These are phyloP conservation scores for Crepidodera aurea DNA, from an alignment of 2,888 invertebrate genomes.

Conservation along the genomic window DNA sequence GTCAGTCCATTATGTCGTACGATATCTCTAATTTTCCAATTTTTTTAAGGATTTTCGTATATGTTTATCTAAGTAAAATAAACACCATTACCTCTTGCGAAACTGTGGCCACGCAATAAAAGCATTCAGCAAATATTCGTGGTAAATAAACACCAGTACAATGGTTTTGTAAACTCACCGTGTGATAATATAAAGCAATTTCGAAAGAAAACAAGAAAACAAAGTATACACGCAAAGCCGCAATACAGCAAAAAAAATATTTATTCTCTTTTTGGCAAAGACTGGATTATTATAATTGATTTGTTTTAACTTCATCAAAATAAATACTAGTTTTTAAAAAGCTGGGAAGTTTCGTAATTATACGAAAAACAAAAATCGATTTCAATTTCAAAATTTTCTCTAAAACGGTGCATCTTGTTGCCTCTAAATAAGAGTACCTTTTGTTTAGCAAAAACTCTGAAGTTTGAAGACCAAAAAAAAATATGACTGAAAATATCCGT, in stretches of 20 bases:
- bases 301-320: background rate
- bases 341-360: too few species aligned
- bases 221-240: conserved; percentile 40
- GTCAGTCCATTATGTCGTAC: too few species aligned
- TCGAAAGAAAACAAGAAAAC: conserved; percentile 40
- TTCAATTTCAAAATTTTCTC: too few species aligned
- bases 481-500: too few species aligned
- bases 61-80: background rate
- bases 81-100: background rate
- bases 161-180: background rate
- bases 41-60: too few species aligned
- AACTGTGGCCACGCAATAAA: background rate
- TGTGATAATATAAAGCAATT: conserved; percentile 39
- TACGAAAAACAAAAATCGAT: too few species aligned
- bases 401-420: too few species aligned
- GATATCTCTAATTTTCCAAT: too few species aligned
- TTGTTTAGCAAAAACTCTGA: too few species aligned
- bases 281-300: background rate
- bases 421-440: too few species aligned
- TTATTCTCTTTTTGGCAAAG: background rate
- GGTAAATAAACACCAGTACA: background rate
- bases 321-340: too few species aligned
- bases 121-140: background rate
- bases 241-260: background rate
- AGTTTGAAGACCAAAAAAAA: too few species aligned